Evolutionary conservation across 2,888 invertebrate species (phyloP).

Genomic region (Pyralis farinalis): DNA sequence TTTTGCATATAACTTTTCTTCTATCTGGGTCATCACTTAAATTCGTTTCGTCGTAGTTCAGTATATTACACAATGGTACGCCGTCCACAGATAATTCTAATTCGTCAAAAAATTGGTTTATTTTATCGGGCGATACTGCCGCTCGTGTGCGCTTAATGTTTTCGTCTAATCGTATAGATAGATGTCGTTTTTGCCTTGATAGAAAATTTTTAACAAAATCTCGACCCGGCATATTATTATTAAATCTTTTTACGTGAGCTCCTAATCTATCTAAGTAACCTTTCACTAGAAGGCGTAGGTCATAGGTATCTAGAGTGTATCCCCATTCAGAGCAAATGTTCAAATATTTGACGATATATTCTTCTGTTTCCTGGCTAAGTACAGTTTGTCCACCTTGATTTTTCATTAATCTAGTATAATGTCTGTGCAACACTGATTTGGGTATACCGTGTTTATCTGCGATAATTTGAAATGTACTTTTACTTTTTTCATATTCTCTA

Average conservation of each 20-base stretch:
- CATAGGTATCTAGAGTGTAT: constrained; percentile 17
- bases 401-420: constrained; percentile 17
- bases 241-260: constrained; percentile 5
- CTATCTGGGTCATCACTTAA: too few relatives aligned
- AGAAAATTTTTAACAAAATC: constrained; percentile 6
- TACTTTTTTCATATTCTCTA: constrained; percentile 8
- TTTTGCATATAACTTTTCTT: constrained; percentile 7
- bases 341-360: constrained; percentile 20
- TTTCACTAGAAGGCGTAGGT: constrained; percentile 8
- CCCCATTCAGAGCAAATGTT: constrained; percentile 24
- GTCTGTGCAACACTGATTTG: constrained; percentile 16
- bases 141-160: constrained; percentile 20
- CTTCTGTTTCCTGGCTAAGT: constrained; percentile 9
- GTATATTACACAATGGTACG: constrained; percentile 15
- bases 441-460: constrained; percentile 14
- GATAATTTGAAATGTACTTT: constrained; percentile 8
- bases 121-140: constrained; percentile 15
- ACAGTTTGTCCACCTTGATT: constrained; percentile 20
- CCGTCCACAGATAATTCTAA: constrained; percentile 15
- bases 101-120: constrained; percentile 17
- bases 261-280: too few relatives aligned
- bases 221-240: constrained; percentile 17
- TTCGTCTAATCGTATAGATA: constrained; percentile 9
- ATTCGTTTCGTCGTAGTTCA: background rate
- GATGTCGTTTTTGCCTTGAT: background rate